Evolutionary conservation across 1,140 invertebrate species (phyloP), one percentile per base, ranked within the genome.

Genomic region (Drosophila simulans): DNA sequence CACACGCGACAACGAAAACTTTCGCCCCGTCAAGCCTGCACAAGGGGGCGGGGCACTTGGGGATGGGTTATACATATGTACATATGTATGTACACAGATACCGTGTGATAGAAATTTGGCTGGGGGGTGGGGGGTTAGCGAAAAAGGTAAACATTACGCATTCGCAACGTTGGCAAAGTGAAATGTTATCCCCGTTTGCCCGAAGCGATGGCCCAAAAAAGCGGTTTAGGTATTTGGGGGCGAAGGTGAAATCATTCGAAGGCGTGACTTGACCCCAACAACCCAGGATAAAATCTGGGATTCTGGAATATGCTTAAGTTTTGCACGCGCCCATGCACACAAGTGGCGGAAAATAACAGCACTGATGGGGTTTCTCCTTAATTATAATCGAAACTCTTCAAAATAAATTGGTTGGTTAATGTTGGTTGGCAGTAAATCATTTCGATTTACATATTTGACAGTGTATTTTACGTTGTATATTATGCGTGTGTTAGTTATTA

Each of bases 151-250:
- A 57, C 55, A 84, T 76, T 59, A 80, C 63, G 80, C 70, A 83
- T 79, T 78, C 80, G 56, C 53, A 63, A 46, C 57, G 74, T 45
- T 49, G 42, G 56, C 52, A 64, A 78, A 60, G 72, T 83, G 58
- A 74, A 83, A 69, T 63, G 46, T 56, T 78, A 77, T 75, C 59
- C 63, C 49, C 22, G 58, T 17, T 35, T 2, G 40, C 48, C 63
- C 35, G 49, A 31, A 46, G 49, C 22, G 48, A 40, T 68, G 34
- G 5, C 27, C 48, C n/a, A 12, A 17, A 46, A 46, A 34, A 35
- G 4, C 40, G 15, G 43, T 15, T 13, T 45, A 51, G 48, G 10
- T 34, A 51, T 27, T 10, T 12, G 17, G 43, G 17, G 27, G 0
- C 5, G 42, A 13, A 12, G 37, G 37, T 11, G 5, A 35, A 31